phyloP scores from a whole-genome alignment of 2,113 vertebrate species.

The Cavia aperea region DNA sequence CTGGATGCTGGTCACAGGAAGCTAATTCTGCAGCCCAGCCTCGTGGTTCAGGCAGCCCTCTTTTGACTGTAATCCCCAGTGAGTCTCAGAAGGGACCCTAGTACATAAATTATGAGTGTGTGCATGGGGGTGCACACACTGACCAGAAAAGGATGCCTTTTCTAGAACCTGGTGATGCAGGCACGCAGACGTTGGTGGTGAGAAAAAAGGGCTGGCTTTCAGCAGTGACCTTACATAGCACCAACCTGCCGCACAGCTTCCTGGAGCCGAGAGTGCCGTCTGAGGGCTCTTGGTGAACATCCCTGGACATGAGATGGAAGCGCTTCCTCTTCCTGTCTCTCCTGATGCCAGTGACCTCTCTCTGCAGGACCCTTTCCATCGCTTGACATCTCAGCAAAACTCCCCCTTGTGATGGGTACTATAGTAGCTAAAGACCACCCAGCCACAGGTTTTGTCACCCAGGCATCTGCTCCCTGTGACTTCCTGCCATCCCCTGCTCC shows the following conservation, averaged over 20 bases:
- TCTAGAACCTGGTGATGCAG: neutral
- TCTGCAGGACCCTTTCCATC: neutral
- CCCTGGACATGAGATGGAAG: neutral
- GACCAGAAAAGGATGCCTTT: neutral
- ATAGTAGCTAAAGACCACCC: neutral
- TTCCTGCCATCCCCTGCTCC: neutral
- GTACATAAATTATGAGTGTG: neutral
- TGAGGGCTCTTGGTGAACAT: neutral
- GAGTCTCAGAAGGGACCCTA: neutral
- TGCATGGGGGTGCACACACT: neutral
- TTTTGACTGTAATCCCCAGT: neutral
- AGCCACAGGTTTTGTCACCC: neutral
- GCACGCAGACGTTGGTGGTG: neutral
- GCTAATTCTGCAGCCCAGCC: neutral
- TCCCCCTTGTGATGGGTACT: neutral
- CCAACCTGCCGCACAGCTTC: neutral
- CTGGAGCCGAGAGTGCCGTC: neutral
- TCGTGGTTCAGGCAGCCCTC: neutral
- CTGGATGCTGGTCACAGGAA: neutral
- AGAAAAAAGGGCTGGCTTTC: neutral
- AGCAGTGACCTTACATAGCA: no score
- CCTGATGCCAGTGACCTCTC: fast-evolving
- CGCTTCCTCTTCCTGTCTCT: no score
- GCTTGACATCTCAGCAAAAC: neutral
- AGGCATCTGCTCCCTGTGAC: neutral